phyloP scores from a whole-genome alignment of 30 jellyfish, hydroid and myxozoan species.

The Chrysaora quinquecirrha region DNA sequence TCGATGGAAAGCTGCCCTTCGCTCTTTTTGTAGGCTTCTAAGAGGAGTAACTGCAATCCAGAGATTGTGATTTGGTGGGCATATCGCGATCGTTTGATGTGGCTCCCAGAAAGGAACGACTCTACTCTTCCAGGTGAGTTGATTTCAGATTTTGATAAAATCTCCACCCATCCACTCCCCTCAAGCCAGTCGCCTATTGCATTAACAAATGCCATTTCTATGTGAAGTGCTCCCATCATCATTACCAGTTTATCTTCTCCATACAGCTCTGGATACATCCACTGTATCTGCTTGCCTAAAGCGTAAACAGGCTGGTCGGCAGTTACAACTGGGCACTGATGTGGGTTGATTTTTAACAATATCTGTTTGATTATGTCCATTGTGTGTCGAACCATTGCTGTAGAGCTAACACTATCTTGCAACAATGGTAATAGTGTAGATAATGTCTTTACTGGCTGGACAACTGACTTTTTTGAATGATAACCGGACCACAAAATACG shows the following conservation, averaged over 20 bases:
- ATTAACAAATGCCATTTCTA: background rate
- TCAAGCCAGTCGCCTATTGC: constrained; percentile 5
- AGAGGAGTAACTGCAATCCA: constrained; percentile 16
- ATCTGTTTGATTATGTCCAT: background rate
- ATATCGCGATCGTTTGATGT: constrained; percentile 10
- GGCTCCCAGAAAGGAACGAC: constrained; percentile 6
- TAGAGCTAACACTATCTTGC: background rate
- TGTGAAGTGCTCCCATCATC: constrained; percentile 38
- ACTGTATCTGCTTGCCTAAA: constrained; percentile 6
- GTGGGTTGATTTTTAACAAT: background rate
- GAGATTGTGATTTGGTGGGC: constrained; percentile 14
- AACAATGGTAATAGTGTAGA: background rate
- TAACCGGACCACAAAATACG: background rate
- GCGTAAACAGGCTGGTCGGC: constrained; percentile 15
- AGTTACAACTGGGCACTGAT: background rate
- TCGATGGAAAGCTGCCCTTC: background rate
- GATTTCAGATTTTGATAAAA: background rate
- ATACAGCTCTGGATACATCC: constrained; percentile 10
- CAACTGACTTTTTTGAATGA: background rate
- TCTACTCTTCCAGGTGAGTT: constrained; percentile 24
- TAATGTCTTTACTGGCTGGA: background rate
- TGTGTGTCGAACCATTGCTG: background rate
- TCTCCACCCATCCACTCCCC: constrained; percentile 23
- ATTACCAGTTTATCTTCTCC: constrained; percentile 20
- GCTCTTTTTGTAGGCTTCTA: background rate